Percentiles rank a stretch among this genome's conserved stretches.
phyloP scores from a whole-genome alignment of 2,113 vertebrate genomes.

The Axis porcinus region DNA sequence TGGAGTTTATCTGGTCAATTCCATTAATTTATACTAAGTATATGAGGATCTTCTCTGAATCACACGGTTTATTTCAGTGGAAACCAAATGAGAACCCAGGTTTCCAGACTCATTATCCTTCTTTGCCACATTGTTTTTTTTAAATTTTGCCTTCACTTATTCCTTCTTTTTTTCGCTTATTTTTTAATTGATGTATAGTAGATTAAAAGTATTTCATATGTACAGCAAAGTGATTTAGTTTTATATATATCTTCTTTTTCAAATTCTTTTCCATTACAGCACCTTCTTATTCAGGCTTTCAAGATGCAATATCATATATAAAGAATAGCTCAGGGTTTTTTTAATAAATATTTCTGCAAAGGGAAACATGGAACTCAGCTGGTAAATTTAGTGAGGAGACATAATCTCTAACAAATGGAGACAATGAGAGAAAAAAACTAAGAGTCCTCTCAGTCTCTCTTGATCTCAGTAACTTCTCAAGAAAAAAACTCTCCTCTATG shows the following conservation, averaged over 20 bases:
- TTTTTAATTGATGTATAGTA: neutral
- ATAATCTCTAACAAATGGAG: neutral
- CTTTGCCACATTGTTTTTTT: neutral
- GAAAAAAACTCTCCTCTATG: neutral
- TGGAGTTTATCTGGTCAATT: neutral
- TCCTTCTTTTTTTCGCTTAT: neutral
- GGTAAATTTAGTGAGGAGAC: neutral
- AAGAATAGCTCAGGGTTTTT: neutral
- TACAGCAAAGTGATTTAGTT: neutral
- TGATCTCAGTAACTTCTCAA: neutral
- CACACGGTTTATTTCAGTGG: neutral
- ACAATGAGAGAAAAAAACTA: neutral
- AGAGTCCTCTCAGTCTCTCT: neutral
- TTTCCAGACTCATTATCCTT: neutral
- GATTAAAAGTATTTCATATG: neutral
- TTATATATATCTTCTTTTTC: neutral
- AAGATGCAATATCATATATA: neutral
- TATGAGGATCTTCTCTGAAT: neutral
- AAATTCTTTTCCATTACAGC: neutral
- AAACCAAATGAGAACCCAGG: neutral
- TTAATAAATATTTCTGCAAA: neutral
- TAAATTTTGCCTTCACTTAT: neutral
- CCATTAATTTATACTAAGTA: neutral
- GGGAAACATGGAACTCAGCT: neutral
- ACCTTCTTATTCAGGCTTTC: neutral